Base-by-base conservation (phyloP, 2,113 vertebrate species). In the Cisticola juncidis region DNA sequence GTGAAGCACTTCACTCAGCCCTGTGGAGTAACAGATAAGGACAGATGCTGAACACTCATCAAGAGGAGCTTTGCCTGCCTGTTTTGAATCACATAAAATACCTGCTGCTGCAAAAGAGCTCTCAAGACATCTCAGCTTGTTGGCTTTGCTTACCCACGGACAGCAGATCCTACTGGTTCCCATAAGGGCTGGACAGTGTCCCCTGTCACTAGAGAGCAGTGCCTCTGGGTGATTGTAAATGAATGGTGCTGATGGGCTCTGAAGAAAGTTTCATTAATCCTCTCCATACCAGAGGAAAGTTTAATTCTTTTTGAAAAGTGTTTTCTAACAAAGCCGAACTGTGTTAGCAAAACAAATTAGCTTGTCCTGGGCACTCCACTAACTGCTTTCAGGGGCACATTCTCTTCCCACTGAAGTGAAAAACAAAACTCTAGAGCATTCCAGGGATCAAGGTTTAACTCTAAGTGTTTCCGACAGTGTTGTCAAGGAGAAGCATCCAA, bases 281-380 rank as follows among this genome's bases (percentile, higher is more conserved):
- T 96, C 76, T 92, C 72, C 72, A n/a, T 17, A 88, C 14, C 20
- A 60, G 9, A 70, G 14, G 47, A 22, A 95, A 90, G 72, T 86
- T 90, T 88, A 95, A 96, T 95, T 80, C 64, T 48, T 88, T 94
- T 5, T 70, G 88, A 96, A 92, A 92, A 94, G 14, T 65, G 64
- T 95, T 94, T 92, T 93, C 79, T 78, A 90, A 68, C 85, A 44
- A 3, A 90, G 64, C 64, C 44, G 48, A 87, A 47, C 60, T 48
- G 68, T 53, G 82, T 90, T 93, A 97, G 60, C 86, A 92, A 96
- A 96, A 88, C 79, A 96, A 92, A 97, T 92, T 22, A 92, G 68
- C 56, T 73, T 81, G 64, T 90, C 53, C 76, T 71, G 40, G 47
- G 25, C 14, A 64, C 79, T 90, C 13, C 60, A 42, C 71, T 86